Evolutionary conservation across 2,113 vertebrate genomes (phyloP).

Genomic region (Oxygymnocypris stewartii): DNA sequence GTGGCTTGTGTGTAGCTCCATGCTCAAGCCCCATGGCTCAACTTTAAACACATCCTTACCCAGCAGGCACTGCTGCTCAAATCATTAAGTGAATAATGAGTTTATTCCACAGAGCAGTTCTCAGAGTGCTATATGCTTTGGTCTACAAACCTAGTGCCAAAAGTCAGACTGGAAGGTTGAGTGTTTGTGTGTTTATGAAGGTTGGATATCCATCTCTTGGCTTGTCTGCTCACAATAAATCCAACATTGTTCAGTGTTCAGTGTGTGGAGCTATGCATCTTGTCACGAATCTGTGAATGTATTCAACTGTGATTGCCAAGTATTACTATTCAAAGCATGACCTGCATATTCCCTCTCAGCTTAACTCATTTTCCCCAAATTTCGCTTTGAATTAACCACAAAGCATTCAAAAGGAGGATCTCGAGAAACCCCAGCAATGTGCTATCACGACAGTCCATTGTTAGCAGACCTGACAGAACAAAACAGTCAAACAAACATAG

Average conservation of each 20-base stretch:
- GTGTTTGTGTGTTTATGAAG: slow-evolving; percentile 20
- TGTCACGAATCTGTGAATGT: not conserved
- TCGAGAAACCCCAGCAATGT: slow-evolving; percentile 48
- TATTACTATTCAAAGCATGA: slow-evolving; percentile 23
- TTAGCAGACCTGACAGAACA: slow-evolving; percentile 58
- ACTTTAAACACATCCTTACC: slow-evolving; percentile 54
- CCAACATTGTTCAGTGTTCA: slow-evolving; percentile 22
- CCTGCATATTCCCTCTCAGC: not conserved
- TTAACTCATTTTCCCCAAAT: not conserved
- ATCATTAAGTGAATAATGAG: slow-evolving; percentile 76
- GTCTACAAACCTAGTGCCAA: slow-evolving; percentile 24
- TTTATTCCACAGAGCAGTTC: slow-evolving; percentile 70
- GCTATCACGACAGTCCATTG: slow-evolving; percentile 68
- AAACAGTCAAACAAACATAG: slow-evolving; percentile 29
- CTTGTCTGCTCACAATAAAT: slow-evolving; percentile 25
- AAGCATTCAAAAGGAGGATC: not conserved
- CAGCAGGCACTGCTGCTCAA: slow-evolving; percentile 66
- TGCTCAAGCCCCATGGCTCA: slow-evolving; percentile 32
- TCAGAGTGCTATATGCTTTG: slow-evolving; percentile 68
- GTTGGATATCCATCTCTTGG: slow-evolving; percentile 47
- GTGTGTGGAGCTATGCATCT: not conserved
- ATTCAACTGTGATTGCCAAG: slow-evolving; percentile 12
- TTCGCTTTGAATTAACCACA: not conserved
- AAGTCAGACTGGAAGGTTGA: slow-evolving; percentile 13
- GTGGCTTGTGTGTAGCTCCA: not conserved